These are phyloP conservation scores for Ophioninae sp. DNA, from an alignment of 2,888 invertebrate species.

Conservation along the genomic window DNA sequence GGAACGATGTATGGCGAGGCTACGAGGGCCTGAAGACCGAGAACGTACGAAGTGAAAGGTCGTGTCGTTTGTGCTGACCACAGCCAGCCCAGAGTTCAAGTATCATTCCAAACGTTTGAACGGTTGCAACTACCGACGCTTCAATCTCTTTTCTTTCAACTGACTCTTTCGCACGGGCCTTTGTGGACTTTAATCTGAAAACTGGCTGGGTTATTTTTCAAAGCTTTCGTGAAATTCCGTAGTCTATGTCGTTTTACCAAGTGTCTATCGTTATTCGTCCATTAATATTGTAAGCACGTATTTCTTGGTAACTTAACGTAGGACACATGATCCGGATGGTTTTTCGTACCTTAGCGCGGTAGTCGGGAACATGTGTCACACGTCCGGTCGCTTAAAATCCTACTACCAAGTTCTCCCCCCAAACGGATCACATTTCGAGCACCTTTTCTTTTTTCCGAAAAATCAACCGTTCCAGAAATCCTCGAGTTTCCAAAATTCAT, in stretches of 20 bases:
- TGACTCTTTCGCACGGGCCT: not conserved
- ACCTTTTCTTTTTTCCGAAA: too few species aligned
- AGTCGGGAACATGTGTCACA: too few species aligned
- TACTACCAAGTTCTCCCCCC: too few species aligned
- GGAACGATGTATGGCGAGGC: not conserved
- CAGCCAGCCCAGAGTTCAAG: conserved; percentile 42
- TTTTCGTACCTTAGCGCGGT: too few species aligned
- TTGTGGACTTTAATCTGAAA: not conserved
- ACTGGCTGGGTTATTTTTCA: not conserved
- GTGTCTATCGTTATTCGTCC: not conserved
- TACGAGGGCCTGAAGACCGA: conserved; percentile 6
- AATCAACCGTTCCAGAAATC: too few species aligned
- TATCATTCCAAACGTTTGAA: conserved; percentile 41
- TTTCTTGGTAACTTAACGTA: not conserved
- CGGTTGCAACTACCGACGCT: conserved; percentile 29
- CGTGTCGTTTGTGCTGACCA: conserved; percentile 56
- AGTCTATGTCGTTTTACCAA: not conserved
- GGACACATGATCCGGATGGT: too few species aligned
- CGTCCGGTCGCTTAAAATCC: too few species aligned
- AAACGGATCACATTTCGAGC: too few species aligned
- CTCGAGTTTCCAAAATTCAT: too few species aligned
- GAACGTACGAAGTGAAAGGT: conserved; percentile 52
- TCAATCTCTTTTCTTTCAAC: not conserved
- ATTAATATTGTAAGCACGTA: not conserved
- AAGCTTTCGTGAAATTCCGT: not conserved